Conservation (phyloP, 1,140 invertebrate species). For the Caenorhabditis remanei region DNA sequence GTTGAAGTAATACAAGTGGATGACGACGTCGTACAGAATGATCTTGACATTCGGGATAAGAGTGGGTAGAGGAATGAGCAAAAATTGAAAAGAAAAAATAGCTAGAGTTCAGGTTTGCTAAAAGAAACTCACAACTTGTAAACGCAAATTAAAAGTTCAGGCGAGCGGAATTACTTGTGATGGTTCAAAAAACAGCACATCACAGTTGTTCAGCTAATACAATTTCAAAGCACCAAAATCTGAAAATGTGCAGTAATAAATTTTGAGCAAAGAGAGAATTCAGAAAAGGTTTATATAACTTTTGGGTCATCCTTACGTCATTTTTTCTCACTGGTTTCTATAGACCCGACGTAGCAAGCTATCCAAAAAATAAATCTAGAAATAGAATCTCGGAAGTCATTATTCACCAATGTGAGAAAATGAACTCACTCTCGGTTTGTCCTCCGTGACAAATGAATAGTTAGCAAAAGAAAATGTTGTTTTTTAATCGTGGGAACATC, state of each 20-base stretch:
- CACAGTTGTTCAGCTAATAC: too few relatives aligned
- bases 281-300: not conserved
- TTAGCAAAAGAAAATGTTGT: not conserved
- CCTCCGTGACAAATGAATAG: not conserved
- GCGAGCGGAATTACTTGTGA: too few relatives aligned
- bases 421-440: constrained; percentile 5
- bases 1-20: constrained; percentile 20
- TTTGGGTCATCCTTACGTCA: not conserved
- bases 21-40: not conserved
- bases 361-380: not conserved
- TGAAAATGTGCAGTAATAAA: too few relatives aligned
- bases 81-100: constrained; percentile 1
- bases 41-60: not conserved
- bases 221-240: too few relatives aligned
- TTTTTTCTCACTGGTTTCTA: not conserved
- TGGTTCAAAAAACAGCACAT: too few relatives aligned
- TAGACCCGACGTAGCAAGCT: not conserved
- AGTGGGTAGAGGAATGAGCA: not conserved
- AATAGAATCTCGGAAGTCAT: not conserved
- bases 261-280: too few relatives aligned
- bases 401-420: constrained; percentile 30
- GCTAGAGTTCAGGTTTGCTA: not conserved
- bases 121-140: too few relatives aligned
- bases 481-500: constrained; percentile 28
- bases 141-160: too few relatives aligned